These are phyloP conservation scores for Macrosoma leucophasiata DNA, from an alignment of 2,888 invertebrate genomes.

Conservation along the genomic window DNA sequence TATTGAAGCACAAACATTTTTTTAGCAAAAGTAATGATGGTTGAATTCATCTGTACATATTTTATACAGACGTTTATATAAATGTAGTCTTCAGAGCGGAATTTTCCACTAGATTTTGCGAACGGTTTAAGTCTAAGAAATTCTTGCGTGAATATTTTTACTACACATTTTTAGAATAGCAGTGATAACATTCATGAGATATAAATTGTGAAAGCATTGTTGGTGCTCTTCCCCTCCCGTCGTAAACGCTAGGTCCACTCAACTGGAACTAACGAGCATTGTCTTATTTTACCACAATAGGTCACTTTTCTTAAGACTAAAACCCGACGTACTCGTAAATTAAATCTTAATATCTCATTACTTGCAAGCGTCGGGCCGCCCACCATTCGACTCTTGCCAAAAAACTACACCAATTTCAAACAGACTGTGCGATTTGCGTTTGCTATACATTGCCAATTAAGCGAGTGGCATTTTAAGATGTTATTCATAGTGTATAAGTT, in stretches of 20 bases:
- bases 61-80: no score
- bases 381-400: slow-evolving; percentile 45
- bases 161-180: no score
- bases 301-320: slow-evolving; percentile 68
- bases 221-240: slow-evolving; percentile 32
- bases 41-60: no score
- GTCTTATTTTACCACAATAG: slow-evolving; percentile 70
- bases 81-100: no score
- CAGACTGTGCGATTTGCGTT: slow-evolving; percentile 20
- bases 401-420: slow-evolving; percentile 35
- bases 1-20: no score
- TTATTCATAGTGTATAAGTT: no score
- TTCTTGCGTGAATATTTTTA: no score
- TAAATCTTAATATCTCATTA: slow-evolving; percentile 71
- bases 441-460: no score
- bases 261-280: slow-evolving; percentile 64
- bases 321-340: slow-evolving; percentile 66
- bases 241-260: slow-evolving; percentile 56
- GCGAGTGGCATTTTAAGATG: no score
- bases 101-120: no score
- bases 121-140: no score
- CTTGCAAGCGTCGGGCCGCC: slow-evolving; percentile 60
- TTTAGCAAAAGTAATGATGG: no score
- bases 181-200: slow-evolving; percentile 47
- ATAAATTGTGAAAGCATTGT: slow-evolving; percentile 69